Percentiles rank a stretch among this genome's conserved stretches.
Conservation (phyloP, 2,888 invertebrate species). For the Loripinus fragilis region DNA sequence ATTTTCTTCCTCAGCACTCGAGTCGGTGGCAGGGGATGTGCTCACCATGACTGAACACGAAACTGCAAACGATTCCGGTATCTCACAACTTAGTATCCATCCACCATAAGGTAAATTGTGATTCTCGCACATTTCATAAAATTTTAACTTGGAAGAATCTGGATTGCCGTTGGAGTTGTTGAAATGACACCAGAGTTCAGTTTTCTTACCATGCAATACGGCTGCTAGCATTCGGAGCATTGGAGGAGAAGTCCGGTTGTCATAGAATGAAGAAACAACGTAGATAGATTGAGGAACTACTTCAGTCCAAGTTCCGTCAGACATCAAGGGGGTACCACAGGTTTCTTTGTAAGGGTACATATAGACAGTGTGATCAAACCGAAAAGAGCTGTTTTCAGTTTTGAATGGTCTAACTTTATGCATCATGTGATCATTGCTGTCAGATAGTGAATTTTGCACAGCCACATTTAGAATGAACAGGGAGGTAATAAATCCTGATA, state of each 20-base stretch:
- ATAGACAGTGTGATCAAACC: too few species aligned
- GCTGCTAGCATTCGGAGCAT: not conserved
- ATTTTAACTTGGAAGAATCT: not conserved
- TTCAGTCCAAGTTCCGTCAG: not conserved
- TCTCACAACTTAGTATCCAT: constrained; percentile 4
- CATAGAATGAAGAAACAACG: not conserved
- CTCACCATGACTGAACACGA: not conserved
- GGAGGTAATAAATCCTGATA: not conserved
- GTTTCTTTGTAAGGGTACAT: too few species aligned
- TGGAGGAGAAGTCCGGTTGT: not conserved
- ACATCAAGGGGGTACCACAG: too few species aligned
- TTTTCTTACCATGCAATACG: not conserved
- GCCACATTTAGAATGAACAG: not conserved
- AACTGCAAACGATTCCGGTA: not conserved
- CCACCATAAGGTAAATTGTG: constrained; percentile 9
- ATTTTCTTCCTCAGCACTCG: not conserved
- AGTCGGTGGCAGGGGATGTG: not conserved
- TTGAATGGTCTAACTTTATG: too few species aligned
- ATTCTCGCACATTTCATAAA: constrained; percentile 9
- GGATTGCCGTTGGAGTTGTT: not conserved
- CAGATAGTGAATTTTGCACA: not conserved
- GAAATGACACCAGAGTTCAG: constrained; percentile 3
- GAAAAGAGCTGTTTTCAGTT: too few species aligned
- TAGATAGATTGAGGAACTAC: not conserved
- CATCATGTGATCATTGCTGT: too few species aligned